A percentile compares a stretch with the other conserved stretches of the same genome.
phyloP scores from a whole-genome alignment of 2,797 vertebrate genomes.

The Eutrigla gurnardus region DNA sequence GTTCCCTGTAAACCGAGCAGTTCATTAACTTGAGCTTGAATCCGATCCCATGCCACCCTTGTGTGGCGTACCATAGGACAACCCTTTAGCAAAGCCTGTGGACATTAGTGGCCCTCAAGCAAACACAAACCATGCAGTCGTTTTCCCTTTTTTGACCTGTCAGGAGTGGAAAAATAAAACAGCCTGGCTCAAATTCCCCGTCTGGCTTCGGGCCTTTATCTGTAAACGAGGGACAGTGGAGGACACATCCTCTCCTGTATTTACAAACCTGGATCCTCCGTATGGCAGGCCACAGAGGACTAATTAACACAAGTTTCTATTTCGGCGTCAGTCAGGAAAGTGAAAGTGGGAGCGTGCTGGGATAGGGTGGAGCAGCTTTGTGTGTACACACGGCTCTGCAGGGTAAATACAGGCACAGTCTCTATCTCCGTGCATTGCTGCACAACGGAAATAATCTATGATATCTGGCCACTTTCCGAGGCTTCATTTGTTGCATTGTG shows the following conservation, averaged over 20 bases:
- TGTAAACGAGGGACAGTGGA: slow-evolving; percentile 55
- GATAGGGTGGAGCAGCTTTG: slow-evolving; percentile 45
- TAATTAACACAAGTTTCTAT: slow-evolving; percentile 76
- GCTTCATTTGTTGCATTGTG: slow-evolving; percentile 8
- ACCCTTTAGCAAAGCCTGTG: slow-evolving; percentile 48
- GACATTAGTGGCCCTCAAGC: slow-evolving; percentile 38
- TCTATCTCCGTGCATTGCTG: slow-evolving; percentile 36
- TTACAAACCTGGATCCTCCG: slow-evolving; percentile 62
- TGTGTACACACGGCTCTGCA: slow-evolving; percentile 58
- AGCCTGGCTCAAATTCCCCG: slow-evolving; percentile 48
- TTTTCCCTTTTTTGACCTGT: slow-evolving; percentile 46
- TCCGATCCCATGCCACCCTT: slow-evolving; percentile 10
- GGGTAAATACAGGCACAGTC: slow-evolving; percentile 53
- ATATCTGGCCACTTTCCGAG: neutral
- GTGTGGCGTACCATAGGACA: slow-evolving; percentile 23
- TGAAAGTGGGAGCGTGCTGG: slow-evolving; percentile 34
- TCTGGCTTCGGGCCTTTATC: slow-evolving; percentile 60
- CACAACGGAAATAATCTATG: slow-evolving; percentile 8
- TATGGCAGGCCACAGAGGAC: slow-evolving; percentile 63
- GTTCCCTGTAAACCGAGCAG: slow-evolving; percentile 7
- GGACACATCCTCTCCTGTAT: slow-evolving; percentile 62
- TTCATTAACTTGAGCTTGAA: slow-evolving; percentile 37
- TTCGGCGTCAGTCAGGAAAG: slow-evolving; percentile 66
- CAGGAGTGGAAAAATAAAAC: slow-evolving; percentile 37
- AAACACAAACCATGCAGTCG: slow-evolving; percentile 38